Evolutionary conservation across 2,888 invertebrate genomes (phyloP), one percentile per base, ranked within the genome.

Genomic region (Heliconius cydno): DNA sequence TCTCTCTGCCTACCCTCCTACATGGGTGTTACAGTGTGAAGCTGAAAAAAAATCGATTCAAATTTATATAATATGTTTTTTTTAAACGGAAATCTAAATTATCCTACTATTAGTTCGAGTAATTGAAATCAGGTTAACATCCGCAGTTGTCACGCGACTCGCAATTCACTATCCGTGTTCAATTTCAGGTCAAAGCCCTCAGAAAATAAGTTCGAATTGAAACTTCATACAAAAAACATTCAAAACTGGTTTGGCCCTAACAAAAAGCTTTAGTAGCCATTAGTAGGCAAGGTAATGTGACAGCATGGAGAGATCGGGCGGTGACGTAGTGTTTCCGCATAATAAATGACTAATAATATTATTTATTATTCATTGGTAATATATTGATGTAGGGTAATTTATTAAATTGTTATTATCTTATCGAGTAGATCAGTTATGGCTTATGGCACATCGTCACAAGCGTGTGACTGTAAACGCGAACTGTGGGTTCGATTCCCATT

Each of bases 161-260:
- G 30, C 57, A 78, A 73, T 73, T 34, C 46, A 52, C 78, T 28
- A 78, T 73, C 46, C 34, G 4, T 28, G 57, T 78, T 78, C 28
- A 67, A 30, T 28, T 38, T 78, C 66, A 57, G 78, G 74, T 78
- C 73, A 74, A 60, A 74, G 74, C n/a, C 67, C 78, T 78, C 60
- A 34, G n/a, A n/a, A 66, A 60, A 67, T 72, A 46, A 68, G 38
- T 57, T 41, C 25, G 46, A 46, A 65, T 46, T 63, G 15, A 71
- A 63, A 41, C 75, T 65, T 41, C 25, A 9, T 68, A 78, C 60
- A 78, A 74, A 78, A 74, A 74, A n/a, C 57, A 34, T 0, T 65
- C 13, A 30, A 38, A 72, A 72, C 77, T 52, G 66, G 77, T 78
- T 72, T 46, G 1, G 15, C 70, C 30, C 30, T 70, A 25, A 75